A percentile compares a stretch with the other conserved stretches of the same genome.
Evolutionary conservation across 2,113 vertebrate species (phyloP).

Genomic region (Gopherus flavomarginatus): DNA sequence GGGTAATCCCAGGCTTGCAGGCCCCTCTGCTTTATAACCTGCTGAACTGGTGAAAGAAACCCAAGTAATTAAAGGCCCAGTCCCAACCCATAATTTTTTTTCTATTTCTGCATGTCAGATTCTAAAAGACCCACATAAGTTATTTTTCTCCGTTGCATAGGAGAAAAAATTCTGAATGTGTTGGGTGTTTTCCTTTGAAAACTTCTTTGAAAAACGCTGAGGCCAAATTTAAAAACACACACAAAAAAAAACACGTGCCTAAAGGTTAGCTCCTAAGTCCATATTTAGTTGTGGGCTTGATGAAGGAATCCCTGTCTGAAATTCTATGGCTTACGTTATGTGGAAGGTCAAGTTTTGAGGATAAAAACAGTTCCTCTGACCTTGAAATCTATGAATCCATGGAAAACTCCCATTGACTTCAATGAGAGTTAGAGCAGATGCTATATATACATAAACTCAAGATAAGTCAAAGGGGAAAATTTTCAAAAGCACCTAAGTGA

Average conservation of each 20-base stretch:
- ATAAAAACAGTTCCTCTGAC: background rate
- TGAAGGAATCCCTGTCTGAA: background rate
- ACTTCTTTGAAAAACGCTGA: background rate
- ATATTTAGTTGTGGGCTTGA: background rate
- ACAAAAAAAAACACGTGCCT: background rate
- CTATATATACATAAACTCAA: background rate
- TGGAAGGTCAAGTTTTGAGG: background rate
- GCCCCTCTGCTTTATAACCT: background rate
- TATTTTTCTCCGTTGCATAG: background rate
- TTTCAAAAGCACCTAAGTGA: background rate
- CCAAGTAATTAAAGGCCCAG: slow-evolving; percentile 25
- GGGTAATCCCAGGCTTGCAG: background rate
- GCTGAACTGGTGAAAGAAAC: background rate
- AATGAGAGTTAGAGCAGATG: background rate
- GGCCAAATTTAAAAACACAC: background rate
- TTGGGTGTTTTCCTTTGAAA: background rate
- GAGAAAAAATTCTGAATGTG: background rate
- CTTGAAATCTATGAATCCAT: background rate
- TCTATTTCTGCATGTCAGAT: background rate
- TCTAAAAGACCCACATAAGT: background rate
- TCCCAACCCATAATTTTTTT: background rate
- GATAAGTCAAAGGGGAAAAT: background rate
- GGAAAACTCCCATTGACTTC: background rate
- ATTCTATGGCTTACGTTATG: background rate
- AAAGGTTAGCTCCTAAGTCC: background rate